Percentiles rank a stretch among this genome's conserved stretches.
These are phyloP conservation scores for Rhea pennata DNA, from an alignment of 2,113 vertebrate species.

Conservation along the genomic window DNA sequence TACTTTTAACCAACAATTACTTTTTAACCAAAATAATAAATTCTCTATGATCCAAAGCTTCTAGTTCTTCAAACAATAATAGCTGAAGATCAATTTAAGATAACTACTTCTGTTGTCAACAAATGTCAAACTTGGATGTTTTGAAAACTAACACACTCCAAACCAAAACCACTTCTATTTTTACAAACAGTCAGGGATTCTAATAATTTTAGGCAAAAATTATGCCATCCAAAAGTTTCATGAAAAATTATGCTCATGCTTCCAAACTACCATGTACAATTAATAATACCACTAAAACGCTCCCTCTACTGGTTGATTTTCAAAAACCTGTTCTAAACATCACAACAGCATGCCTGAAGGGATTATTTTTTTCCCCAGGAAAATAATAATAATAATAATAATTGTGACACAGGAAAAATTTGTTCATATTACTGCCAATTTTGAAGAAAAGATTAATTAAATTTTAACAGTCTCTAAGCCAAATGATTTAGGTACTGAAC, in stretches of 20 bases:
- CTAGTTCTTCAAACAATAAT: background rate
- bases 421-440: background rate
- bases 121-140: background rate
- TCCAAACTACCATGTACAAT: background rate
- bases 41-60: background rate
- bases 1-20: background rate
- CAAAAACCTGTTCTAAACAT: slow-evolving; percentile 1
- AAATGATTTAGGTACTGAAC: background rate
- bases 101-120: background rate
- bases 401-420: background rate
- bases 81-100: slow-evolving; percentile 5
- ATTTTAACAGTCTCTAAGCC: background rate
- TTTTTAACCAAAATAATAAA: background rate
- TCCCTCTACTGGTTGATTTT: slow-evolving; percentile 38
- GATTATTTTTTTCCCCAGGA: background rate
- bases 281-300: background rate
- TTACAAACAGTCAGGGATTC: background rate
- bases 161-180: slow-evolving; percentile 7
- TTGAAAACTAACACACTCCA: background rate
- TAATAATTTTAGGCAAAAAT: slow-evolving; percentile 11
- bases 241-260: background rate
- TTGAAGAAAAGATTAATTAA: background rate
- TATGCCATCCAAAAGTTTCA: background rate
- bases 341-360: background rate
- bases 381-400: background rate